Evolutionary conservation across 1,140 invertebrate species (phyloP).

Genomic region (Drosophila albomicans): DNA sequence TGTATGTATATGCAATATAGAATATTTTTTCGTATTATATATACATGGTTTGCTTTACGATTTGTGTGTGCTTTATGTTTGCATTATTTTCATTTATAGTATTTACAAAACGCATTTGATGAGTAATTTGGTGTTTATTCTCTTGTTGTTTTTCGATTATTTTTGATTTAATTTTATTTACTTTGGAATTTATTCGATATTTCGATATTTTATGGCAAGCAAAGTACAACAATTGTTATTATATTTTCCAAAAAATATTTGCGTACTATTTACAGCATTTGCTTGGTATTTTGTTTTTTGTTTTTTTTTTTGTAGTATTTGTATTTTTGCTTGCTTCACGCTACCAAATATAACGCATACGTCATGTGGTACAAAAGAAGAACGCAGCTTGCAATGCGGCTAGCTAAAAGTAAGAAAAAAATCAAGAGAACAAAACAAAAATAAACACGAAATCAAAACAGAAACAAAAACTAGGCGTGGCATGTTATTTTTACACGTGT

Average conservation of each 20-base stretch:
- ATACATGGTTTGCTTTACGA: slow-evolving; percentile 13
- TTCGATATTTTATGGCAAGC: slow-evolving; percentile 15
- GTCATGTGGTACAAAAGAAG: slow-evolving; percentile 67
- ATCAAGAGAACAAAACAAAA: slow-evolving; percentile 33
- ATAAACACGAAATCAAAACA: slow-evolving; percentile 15
- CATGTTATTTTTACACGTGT: slow-evolving; percentile 49
- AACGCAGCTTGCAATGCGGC: slow-evolving; percentile 65
- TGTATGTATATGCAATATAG: slow-evolving; percentile 1
- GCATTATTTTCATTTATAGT: background rate
- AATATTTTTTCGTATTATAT: slow-evolving; percentile 4
- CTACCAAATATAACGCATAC: slow-evolving; percentile 71
- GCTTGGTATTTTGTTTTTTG: slow-evolving; percentile 15
- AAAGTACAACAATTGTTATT: slow-evolving; percentile 22
- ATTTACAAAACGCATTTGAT: slow-evolving; percentile 31
- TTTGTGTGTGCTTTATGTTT: slow-evolving; percentile 41
- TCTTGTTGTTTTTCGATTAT: slow-evolving; percentile 13
- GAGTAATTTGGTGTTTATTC: slow-evolving; percentile 20
- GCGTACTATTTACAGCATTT: slow-evolving; percentile 49
- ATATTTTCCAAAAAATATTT: slow-evolving; percentile 6
- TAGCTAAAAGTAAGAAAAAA: slow-evolving; percentile 68
- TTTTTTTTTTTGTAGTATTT: background rate
- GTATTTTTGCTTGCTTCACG: slow-evolving; percentile 14
- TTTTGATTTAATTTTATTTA: slow-evolving; percentile 15
- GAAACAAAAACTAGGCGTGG: slow-evolving; percentile 67
- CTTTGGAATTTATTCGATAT: background rate